Percentiles rank a stretch among this genome's conserved stretches.
These are phyloP conservation scores for Podarcis siculus DNA, from an alignment of 2,797 vertebrate genomes.

Conservation along the genomic window DNA sequence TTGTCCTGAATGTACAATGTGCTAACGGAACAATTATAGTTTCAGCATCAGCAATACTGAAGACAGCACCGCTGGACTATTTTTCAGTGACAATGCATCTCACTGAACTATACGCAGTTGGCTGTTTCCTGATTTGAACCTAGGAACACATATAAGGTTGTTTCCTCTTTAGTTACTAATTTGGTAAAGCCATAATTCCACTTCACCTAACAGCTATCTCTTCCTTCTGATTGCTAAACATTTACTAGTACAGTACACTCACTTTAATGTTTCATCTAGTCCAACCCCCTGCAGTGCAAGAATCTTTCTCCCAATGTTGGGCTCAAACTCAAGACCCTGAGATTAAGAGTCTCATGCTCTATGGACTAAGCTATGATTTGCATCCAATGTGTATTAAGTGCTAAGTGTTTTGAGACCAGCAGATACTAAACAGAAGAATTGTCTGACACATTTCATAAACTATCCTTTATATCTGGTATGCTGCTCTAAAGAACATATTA, in stretches of 20 bases:
- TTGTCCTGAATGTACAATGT: background rate
- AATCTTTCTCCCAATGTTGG: too few species aligned
- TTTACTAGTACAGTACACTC: background rate
- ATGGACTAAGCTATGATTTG: too few species aligned
- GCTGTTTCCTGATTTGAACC: background rate
- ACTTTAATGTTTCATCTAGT: background rate
- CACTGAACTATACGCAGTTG: background rate
- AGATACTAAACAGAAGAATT: background rate
- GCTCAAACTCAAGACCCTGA: too few species aligned
- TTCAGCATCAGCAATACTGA: background rate
- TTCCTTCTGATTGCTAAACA: background rate
- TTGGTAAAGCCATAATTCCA: background rate
- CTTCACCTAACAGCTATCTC: background rate
- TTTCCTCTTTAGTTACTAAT: background rate
- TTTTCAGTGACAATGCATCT: background rate
- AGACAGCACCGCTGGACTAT: background rate
- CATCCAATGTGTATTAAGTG: background rate
- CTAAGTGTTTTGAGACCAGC: background rate
- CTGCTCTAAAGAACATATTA: background rate
- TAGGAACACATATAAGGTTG: background rate
- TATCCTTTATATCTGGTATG: background rate
- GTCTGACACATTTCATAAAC: background rate
- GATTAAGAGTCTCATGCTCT: too few species aligned
- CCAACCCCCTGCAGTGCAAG: too few species aligned
- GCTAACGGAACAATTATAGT: background rate